Percentiles rank a stretch among this genome's conserved stretches.
Evolutionary conservation across 2,797 vertebrate species (phyloP).

Genomic region (Tokudaia tokunoshimensis): DNA sequence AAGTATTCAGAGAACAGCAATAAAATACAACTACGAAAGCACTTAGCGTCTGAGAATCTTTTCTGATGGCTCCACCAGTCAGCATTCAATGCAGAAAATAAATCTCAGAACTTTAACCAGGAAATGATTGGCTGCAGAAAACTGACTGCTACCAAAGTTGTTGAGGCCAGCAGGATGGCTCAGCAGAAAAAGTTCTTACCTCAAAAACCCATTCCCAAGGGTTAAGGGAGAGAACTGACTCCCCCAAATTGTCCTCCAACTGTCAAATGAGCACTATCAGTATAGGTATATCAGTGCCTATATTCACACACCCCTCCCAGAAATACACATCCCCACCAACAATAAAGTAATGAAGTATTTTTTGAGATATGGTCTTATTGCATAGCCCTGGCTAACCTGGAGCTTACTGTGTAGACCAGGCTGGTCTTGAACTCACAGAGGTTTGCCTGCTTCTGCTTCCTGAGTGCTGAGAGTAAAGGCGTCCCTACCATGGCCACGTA

Average conservation of each 20-base stretch:
- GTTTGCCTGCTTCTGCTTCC: neutral
- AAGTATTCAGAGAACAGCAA: neutral
- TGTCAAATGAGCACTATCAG: neutral
- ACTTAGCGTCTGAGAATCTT: neutral
- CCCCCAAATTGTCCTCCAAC: neutral
- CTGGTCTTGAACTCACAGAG: neutral
- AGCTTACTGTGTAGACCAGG: neutral
- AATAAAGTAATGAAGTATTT: neutral
- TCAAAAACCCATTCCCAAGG: neutral
- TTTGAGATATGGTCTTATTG: neutral
- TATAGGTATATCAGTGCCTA: neutral
- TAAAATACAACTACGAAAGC: conserved; percentile 17
- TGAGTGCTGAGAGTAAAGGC: neutral
- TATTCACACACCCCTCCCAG: neutral
- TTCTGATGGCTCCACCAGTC: neutral
- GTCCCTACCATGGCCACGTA: neutral
- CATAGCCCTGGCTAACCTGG: neutral
- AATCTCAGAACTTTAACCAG: neutral
- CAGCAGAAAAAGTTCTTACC: neutral
- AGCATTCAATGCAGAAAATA: neutral
- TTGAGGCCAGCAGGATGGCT: neutral
- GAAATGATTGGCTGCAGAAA: conserved; percentile 4
- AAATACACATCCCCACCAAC: neutral
- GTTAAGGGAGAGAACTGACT: neutral
- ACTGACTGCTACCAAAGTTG: neutral